phyloP scores from a whole-genome alignment of 2,113 vertebrate genomes.

The Pogona vitticeps region DNA sequence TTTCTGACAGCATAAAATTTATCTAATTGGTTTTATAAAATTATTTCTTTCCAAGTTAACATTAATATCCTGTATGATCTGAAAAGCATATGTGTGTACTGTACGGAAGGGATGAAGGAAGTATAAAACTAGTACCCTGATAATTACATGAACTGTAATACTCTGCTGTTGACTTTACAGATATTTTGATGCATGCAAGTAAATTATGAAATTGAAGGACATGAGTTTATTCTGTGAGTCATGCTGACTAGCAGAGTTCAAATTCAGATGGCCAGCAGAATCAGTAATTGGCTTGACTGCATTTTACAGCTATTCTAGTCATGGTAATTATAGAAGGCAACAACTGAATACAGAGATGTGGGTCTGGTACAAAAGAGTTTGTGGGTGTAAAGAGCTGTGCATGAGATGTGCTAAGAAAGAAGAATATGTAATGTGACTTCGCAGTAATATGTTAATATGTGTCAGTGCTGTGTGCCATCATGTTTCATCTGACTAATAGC shows the following conservation, averaged over 20 bases:
- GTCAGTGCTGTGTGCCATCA: no score
- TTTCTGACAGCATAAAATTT: not conserved
- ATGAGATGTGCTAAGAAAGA: not conserved
- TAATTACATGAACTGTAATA: conserved; percentile 8
- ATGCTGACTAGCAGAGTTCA: not conserved
- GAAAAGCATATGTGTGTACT: not conserved
- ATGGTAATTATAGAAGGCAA: not conserved
- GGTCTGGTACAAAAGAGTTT: not conserved
- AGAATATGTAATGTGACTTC: not conserved
- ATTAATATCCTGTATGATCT: not conserved
- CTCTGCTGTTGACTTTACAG: conserved; percentile 16
- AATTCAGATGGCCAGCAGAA: conserved; percentile 5
- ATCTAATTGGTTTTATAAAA: not conserved
- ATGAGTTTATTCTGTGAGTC: conserved; percentile 10
- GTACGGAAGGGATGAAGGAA: not conserved
- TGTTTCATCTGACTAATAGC: no score
- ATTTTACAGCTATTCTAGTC: not conserved
- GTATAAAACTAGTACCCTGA: not conserved
- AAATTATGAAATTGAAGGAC: conserved; percentile 24
- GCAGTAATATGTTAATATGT: no score
- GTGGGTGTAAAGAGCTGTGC: not conserved
- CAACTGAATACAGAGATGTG: not conserved
- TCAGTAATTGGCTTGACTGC: not conserved
- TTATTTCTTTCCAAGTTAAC: not conserved
- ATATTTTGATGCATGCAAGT: conserved; percentile 14